Conservation (phyloP, 1,140 invertebrate genomes). For the Onthophagus taurus region DNA sequence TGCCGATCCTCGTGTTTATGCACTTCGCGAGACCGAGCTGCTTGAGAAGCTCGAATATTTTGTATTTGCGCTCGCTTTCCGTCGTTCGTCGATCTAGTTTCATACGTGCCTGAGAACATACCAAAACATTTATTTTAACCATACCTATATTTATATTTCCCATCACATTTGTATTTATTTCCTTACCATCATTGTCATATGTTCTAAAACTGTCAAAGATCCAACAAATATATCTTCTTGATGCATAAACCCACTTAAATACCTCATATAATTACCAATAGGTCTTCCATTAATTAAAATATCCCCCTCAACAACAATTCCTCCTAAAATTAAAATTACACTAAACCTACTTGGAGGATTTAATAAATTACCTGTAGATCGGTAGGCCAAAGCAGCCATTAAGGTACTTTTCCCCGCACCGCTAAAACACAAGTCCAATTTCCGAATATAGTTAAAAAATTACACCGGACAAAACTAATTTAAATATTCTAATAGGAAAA, state of each 20-base stretch:
- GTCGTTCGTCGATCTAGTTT: slow-evolving; percentile 62
- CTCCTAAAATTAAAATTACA: too few relatives aligned
- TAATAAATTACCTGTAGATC: slow-evolving; percentile 56
- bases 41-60: slow-evolving; percentile 59
- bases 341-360: too few relatives aligned
- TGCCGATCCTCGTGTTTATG: slow-evolving; percentile 65
- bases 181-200: slow-evolving; percentile 78
- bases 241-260: slow-evolving; percentile 85
- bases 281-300: slow-evolving; percentile 60
- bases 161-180: not conserved
- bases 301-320: slow-evolving; percentile 63
- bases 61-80: slow-evolving; percentile 46
- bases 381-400: slow-evolving; percentile 77
- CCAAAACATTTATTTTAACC: not conserved
- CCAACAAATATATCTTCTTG: slow-evolving; percentile 88
- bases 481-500: too few relatives aligned
- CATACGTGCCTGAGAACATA: slow-evolving; percentile 68
- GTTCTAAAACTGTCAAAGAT: slow-evolving; percentile 78
- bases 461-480: too few relatives aligned
- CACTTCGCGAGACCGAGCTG: slow-evolving; percentile 65
- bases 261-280: slow-evolving; percentile 63
- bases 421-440: slow-evolving; percentile 43
- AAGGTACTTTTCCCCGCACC: slow-evolving; percentile 93
- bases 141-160: not conserved
- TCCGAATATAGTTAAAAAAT: not conserved